These are phyloP conservation scores for Hoplodrina ambigua DNA, from an alignment of 2,888 invertebrate species.

Conservation along the genomic window DNA sequence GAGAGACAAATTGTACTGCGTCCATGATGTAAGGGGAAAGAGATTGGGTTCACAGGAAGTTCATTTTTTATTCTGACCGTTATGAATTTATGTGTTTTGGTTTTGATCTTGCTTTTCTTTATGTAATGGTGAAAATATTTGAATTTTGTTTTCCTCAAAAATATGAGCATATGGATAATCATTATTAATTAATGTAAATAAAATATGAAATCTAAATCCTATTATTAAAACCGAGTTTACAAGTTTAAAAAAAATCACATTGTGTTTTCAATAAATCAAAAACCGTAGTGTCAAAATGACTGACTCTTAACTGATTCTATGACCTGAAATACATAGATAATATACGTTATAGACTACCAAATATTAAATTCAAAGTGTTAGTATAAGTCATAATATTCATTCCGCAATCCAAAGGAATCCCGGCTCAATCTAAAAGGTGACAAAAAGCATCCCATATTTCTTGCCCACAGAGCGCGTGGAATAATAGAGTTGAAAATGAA, in stretches of 20 bases:
- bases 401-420: conserved; percentile 5
- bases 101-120: neutral
- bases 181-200: too few relatives aligned
- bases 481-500: neutral
- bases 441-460: conserved; percentile 25
- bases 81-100: neutral
- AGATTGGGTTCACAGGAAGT: neutral
- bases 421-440: conserved; percentile 42
- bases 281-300: neutral
- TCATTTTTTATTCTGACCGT: neutral
- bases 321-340: neutral
- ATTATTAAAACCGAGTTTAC: too few relatives aligned
- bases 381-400: conserved; percentile 11
- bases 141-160: neutral
- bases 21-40: neutral
- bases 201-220: too few relatives aligned
- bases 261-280: neutral
- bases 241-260: too few relatives aligned
- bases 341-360: neutral
- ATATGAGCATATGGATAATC: too few relatives aligned
- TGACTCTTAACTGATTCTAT: neutral
- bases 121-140: neutral
- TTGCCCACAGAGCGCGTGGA: conserved; percentile 15
- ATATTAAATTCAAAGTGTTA: neutral
- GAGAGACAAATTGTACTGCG: conserved; percentile 10